Base-by-base conservation (phyloP, 2,888 invertebrate genomes). In the Azorinus chamasolen region DNA sequence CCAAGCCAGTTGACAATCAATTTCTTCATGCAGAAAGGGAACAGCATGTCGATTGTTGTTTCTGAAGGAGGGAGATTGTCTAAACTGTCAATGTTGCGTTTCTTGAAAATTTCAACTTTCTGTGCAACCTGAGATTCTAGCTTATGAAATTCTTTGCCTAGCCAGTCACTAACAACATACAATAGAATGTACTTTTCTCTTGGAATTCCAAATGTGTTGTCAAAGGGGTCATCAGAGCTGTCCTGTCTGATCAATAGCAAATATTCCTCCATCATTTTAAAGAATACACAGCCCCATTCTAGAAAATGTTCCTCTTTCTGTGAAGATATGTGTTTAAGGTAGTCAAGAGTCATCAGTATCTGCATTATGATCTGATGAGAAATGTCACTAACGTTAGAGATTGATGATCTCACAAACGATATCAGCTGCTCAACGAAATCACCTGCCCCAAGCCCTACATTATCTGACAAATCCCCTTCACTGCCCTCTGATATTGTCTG, bases 1-100 rank as follows among this genome's bases (percentile, higher is more conserved):
- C 81, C 83, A 24, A 85, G 82, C 89, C 89, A 90, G 39, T 79
- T 75, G 2, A 72, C 62, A 8, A 87, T 43, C 18, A 89, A 70
- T 14, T 72, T 59, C 61, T 79, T 81, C 90, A 90, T 90, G 63
- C 81, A 88, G 1, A 59, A 27, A 3, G 90, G 90, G 55, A 89
- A 90, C 22, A 90, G 61, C 0, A 57, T 46, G 24, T 84, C 73
- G 0, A 88, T 79, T 1, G 88, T 84, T 16, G 73, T 63, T 24
- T 85, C 77, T 0, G 89, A 70, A 32, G 86, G 70, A 6, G 90
- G 90, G 22, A 90, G 72, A 54, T 78, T 85, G 57, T 85, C 83
- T 20, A 90, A 87, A 46, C 77, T 75, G 37, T 76, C 75, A 45
- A 90, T 87, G 68, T 90, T 83, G 14, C 66, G 51, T 39, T 82